phyloP scores from a whole-genome alignment of 2,113 vertebrate species.

The Microtus richardsoni region DNA sequence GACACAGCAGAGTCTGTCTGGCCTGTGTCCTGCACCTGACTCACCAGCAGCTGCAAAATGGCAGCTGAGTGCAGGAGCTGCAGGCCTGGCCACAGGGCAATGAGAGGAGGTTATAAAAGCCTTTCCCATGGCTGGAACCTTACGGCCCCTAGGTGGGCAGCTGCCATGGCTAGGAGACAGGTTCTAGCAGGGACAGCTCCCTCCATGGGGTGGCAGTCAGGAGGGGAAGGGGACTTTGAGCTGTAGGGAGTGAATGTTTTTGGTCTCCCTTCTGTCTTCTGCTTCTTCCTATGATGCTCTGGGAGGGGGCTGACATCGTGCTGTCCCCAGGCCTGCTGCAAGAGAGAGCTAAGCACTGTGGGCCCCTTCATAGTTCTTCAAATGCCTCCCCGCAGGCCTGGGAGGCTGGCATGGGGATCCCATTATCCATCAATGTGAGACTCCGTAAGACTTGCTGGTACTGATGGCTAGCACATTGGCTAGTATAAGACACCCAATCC shows the following conservation, averaged over 20 bases:
- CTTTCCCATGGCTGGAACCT: not conserved
- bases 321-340: fast-evolving
- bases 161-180: not conserved
- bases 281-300: not conserved
- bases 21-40: too few relatives aligned
- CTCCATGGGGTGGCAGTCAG: not conserved
- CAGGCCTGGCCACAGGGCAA: not conserved
- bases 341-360: not conserved
- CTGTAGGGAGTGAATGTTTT: fast-evolving
- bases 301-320: too few relatives aligned
- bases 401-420: not conserved
- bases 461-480: fast-evolving
- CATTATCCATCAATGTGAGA: not conserved
- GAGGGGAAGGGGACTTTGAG: not conserved
- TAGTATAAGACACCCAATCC: not conserved
- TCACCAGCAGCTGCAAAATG: not conserved
- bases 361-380: not conserved
- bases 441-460: fast-evolving
- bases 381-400: too few relatives aligned
- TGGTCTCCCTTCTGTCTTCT: fast-evolving
- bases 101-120: not conserved
- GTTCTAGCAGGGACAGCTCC: not conserved
- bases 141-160: not conserved
- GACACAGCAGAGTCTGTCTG: not conserved
- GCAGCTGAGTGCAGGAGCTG: not conserved